phyloP scores from a whole-genome alignment of 2,888 invertebrate genomes.

The Drosophila parthenogenetica region DNA sequence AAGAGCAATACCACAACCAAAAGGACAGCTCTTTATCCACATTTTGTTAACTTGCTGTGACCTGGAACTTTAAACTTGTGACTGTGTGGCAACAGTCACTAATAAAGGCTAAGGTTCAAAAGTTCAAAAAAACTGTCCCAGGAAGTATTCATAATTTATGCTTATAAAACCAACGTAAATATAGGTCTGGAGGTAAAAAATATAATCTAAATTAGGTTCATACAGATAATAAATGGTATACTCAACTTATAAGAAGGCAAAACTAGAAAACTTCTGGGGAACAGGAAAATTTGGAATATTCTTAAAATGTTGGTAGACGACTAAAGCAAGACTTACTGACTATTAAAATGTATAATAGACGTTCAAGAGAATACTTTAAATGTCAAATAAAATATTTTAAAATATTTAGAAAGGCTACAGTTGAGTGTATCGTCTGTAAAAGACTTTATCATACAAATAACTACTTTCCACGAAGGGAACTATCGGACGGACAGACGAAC shows the following conservation, averaged over 20 bases:
- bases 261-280: neutral
- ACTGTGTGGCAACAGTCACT: neutral
- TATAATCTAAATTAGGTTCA: neutral
- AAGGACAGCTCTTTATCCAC: slow-evolving; percentile 18
- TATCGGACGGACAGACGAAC: too few relatives aligned
- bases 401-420: too few relatives aligned
- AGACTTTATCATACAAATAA: too few relatives aligned
- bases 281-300: neutral
- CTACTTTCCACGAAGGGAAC: too few relatives aligned
- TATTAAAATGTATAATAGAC: neutral
- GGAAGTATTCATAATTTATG: neutral
- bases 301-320: neutral
- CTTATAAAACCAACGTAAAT: neutral
- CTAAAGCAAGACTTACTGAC: slow-evolving; percentile 1
- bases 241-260: slow-evolving; percentile 3
- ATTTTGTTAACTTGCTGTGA: slow-evolving; percentile 9
- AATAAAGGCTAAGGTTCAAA: neutral
- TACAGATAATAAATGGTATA: neutral
- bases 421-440: too few relatives aligned
- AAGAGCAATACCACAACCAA: slow-evolving; percentile 10
- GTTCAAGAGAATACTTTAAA: neutral
- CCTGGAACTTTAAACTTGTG: neutral
- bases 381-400: neutral
- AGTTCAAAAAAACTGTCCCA: slow-evolving; percentile 1
- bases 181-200: neutral